Percentiles rank a stretch among this genome's conserved stretches.
These are phyloP conservation scores for Cephalophus harveyi DNA, from an alignment of 2,113 vertebrate genomes.

Conservation along the genomic window DNA sequence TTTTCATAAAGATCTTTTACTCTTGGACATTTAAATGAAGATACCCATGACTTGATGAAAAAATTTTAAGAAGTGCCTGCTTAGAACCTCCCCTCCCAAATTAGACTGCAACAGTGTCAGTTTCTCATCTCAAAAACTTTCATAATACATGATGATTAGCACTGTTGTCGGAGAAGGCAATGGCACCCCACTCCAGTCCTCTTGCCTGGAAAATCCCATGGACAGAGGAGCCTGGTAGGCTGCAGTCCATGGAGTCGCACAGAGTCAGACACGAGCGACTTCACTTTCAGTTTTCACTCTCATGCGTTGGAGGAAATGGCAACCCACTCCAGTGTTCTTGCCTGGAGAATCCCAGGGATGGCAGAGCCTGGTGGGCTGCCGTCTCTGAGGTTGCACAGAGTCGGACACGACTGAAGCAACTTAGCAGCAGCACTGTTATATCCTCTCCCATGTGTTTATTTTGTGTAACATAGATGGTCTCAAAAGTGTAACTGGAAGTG, in stretches of 20 bases:
- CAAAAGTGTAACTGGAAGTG: neutral
- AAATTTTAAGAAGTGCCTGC: neutral
- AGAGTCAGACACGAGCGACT: too few species aligned
- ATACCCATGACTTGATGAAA: neutral
- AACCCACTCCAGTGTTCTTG: too few species aligned
- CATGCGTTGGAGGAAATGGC: too few species aligned
- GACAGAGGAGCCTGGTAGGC: too few species aligned
- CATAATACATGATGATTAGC: neutral
- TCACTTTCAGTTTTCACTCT: too few species aligned
- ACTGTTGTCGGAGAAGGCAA: neutral
- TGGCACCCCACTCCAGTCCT: too few species aligned
- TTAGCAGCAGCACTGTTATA: neutral
- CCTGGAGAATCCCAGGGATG: too few species aligned
- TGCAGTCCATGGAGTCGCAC: too few species aligned
- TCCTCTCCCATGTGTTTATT: neutral
- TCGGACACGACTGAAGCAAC: too few species aligned
- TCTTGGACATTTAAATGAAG: constrained; percentile 7
- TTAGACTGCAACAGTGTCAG: neutral
- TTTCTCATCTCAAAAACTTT: neutral
- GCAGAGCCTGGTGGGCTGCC: too few species aligned
- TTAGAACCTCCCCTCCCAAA: neutral
- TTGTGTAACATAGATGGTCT: neutral
- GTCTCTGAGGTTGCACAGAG: too few species aligned
- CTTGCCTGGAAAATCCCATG: too few species aligned
- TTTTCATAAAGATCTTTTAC: neutral